Evolutionary conservation across 2,888 invertebrate species (phyloP), one percentile per base, ranked within the genome.

Genomic region (Pinctada fucata): DNA sequence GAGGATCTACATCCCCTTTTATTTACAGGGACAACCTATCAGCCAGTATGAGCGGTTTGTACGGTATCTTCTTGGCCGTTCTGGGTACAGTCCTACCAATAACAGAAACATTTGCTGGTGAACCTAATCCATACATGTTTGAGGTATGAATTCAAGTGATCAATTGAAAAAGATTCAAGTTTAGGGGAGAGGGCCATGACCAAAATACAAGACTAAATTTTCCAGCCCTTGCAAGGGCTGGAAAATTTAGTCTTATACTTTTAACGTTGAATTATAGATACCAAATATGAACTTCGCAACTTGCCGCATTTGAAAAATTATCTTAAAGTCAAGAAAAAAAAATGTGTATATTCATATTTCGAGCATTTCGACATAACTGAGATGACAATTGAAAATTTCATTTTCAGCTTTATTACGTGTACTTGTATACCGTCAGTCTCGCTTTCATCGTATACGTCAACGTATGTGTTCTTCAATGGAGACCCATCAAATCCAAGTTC

Each of bases 361-460:
- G 31, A 31, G 31, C 31, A 31, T 31, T 31, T 31, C 31, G 31
- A 31, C 31, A 31, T 31, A 31, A 31, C 31, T 31, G 31, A 31
- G 31, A 31, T 31, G 31, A 31, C 31, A 31, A 31, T 47, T 50
- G 13, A 3, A 8, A 49, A 31, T 3, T 3, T 75, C 31, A 3
- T 67, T 80, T 76, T 47, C 82, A 88, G 88, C 85, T 79, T 0
- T 88, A 86, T 83, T 88, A 87, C 75, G 77, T 88, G 50, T 87
- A 84, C 76, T 83, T 88, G 72, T 88, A 87, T 77, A 71, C 77
- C 13, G 81, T 84, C 50, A 85, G 87, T 71, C 77, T 87, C 65
- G n/a, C 83, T 4, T 88, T 88, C 76, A 82, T 88, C 48, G 70
- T 82, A 69, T 88, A 87, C 68, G 82, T 87, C 10, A 85, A 87